Evolutionary conservation across 2,797 vertebrate species (phyloP).

Genomic region (Enteromius radiatus): DNA sequence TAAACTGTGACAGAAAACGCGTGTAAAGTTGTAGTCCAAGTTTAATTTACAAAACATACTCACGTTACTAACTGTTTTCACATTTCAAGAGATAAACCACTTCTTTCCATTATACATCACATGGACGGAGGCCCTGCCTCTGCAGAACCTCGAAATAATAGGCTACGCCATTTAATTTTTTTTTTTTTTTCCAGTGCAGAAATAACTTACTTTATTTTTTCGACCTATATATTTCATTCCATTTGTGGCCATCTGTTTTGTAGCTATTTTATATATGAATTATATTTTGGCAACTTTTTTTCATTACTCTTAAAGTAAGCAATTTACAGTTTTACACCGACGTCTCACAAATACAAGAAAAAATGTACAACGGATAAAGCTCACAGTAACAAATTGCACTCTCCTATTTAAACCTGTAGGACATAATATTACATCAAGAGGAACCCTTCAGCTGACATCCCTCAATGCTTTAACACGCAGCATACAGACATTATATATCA

Average conservation of each 20-base stretch:
- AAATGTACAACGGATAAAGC: slow-evolving; percentile 65
- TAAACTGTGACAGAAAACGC: not conserved
- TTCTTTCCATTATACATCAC: not conserved
- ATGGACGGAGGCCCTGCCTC: slow-evolving; percentile 11
- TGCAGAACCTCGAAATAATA: not conserved
- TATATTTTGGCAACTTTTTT: not conserved
- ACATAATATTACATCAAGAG: not conserved
- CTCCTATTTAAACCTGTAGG: slow-evolving; percentile 44
- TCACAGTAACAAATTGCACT: slow-evolving; percentile 62
- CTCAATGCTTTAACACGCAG: slow-evolving; percentile 18
- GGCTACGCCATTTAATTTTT: not conserved
- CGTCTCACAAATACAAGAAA: slow-evolving; percentile 56
- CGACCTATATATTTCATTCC: slow-evolving; percentile 8
- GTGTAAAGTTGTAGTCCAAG: not conserved
- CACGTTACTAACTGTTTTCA: not conserved
- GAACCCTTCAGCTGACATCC: slow-evolving; percentile 1
- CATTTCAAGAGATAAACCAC: not conserved
- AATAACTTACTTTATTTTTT: slow-evolving; percentile 22
- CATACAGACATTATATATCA: slow-evolving; percentile 65
- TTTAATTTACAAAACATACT: not conserved
- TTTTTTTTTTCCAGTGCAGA: not conserved
- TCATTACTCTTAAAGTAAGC: not conserved
- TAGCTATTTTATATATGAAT: not conserved
- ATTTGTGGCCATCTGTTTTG: not conserved
- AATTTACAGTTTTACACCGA: slow-evolving; percentile 37